Conservation (phyloP, 2,113 vertebrate genomes). For the Lasiurus borealis region DNA sequence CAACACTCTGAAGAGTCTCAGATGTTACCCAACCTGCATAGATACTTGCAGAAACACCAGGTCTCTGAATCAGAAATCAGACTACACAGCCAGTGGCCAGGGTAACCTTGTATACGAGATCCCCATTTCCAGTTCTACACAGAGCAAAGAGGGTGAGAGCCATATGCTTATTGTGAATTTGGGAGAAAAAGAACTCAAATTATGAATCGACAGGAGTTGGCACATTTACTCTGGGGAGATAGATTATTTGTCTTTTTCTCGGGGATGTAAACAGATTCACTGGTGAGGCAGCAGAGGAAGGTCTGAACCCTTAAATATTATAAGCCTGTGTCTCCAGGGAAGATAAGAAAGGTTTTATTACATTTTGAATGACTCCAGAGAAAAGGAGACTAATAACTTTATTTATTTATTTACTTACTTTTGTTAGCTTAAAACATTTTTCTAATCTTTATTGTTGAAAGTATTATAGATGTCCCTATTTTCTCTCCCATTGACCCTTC, state of each 20-base stretch:
- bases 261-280: neutral
- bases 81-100: neutral
- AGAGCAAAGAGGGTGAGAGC: neutral
- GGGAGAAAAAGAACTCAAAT: conserved; percentile 8
- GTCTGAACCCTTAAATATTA: neutral
- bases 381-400: neutral
- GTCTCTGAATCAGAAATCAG: neutral
- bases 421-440: too few relatives aligned
- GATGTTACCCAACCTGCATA: neutral
- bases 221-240: neutral
- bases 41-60: neutral
- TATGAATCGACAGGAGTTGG: neutral
- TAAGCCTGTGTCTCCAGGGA: neutral
- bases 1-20: neutral
- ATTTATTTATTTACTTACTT: too few relatives aligned
- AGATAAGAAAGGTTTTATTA: conserved; percentile 4
- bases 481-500: too few relatives aligned
- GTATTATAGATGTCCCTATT: too few relatives aligned
- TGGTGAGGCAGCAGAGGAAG: neutral
- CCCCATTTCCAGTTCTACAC: neutral
- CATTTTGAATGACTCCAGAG: neutral
- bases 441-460: too few relatives aligned
- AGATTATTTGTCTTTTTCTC: conserved; percentile 33
- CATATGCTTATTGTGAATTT: neutral
- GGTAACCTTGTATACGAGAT: neutral